These are phyloP conservation scores for Pristionchus maxplancki DNA, from an alignment of 2,888 invertebrate genomes.

Conservation along the genomic window DNA sequence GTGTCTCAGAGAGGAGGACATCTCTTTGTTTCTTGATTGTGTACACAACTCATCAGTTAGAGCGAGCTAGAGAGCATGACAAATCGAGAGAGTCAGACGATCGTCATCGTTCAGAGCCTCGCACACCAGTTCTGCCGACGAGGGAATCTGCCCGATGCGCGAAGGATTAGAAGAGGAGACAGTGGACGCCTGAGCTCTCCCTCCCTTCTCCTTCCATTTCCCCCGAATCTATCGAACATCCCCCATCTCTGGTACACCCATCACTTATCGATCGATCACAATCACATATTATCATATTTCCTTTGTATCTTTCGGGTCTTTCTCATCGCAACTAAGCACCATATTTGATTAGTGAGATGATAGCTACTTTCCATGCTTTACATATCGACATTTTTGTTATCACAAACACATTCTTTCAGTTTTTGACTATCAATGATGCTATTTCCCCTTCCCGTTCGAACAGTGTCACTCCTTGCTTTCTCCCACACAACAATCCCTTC, in stretches of 20 bases:
- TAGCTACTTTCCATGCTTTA: neutral
- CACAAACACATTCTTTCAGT: slow-evolving; percentile 12
- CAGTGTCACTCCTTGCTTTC: neutral
- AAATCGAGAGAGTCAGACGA: neutral
- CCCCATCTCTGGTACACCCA: neutral
- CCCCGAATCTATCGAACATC: neutral
- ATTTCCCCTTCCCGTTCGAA: neutral
- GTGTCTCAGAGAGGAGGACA: neutral
- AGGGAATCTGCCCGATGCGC: slow-evolving; percentile 6
- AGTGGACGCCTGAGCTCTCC: neutral
- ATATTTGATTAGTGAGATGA: slow-evolving; percentile 41
- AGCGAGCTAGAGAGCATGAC: neutral
- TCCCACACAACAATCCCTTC: neutral
- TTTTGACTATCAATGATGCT: neutral
- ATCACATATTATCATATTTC: slow-evolving; percentile 8
- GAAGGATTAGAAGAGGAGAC: slow-evolving; percentile 22
- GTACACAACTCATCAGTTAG: neutral
- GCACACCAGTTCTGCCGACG: slow-evolving; percentile 41
- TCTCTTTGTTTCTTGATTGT: neutral
- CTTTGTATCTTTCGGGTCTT: slow-evolving; percentile 31
- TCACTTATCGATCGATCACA: slow-evolving; percentile 17
- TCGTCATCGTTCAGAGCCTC: slow-evolving; percentile 43
- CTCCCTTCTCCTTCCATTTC: neutral
- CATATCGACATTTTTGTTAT: neutral
- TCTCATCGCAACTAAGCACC: slow-evolving; percentile 13